These are phyloP conservation scores for Anguilla megastoma DNA, from an alignment of 2,797 vertebrate genomes.

Conservation along the genomic window DNA sequence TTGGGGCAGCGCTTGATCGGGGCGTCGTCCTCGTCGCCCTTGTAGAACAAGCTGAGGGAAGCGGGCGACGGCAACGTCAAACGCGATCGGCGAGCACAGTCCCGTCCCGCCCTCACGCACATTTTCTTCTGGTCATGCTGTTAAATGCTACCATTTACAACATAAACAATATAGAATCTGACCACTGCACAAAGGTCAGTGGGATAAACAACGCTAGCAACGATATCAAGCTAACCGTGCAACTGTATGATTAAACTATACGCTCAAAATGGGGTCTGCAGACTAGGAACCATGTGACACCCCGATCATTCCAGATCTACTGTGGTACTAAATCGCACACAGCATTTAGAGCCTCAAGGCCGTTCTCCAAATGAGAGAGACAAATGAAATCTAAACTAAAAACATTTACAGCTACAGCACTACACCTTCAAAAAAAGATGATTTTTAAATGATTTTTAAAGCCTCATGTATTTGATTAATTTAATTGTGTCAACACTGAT, in stretches of 20 bases:
- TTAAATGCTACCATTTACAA: background rate
- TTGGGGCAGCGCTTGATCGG: constrained; percentile 98
- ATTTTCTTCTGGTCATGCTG: background rate
- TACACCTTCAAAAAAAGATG: background rate
- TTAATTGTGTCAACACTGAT: background rate
- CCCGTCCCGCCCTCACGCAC: background rate
- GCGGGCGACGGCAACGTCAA: background rate
- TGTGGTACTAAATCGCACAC: background rate
- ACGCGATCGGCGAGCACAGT: too few species aligned
- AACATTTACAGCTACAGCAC: background rate
- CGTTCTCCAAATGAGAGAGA: constrained; percentile 4
- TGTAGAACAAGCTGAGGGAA: constrained; percentile 71
- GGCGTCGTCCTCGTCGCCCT: constrained; percentile 81
- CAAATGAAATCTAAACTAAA: background rate
- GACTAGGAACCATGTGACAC: background rate
- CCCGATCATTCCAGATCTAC: background rate
- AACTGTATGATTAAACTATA: background rate
- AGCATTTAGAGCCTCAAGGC: background rate
- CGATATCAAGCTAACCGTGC: background rate
- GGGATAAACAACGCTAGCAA: background rate
- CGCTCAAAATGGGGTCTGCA: background rate
- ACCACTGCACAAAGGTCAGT: background rate
- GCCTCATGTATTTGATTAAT: background rate
- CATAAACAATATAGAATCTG: background rate
- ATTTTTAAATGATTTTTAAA: background rate